These are phyloP conservation scores for Schizopygopsis malacanthus DNA, from an alignment of 2,797 vertebrate species.

Conservation along the genomic window DNA sequence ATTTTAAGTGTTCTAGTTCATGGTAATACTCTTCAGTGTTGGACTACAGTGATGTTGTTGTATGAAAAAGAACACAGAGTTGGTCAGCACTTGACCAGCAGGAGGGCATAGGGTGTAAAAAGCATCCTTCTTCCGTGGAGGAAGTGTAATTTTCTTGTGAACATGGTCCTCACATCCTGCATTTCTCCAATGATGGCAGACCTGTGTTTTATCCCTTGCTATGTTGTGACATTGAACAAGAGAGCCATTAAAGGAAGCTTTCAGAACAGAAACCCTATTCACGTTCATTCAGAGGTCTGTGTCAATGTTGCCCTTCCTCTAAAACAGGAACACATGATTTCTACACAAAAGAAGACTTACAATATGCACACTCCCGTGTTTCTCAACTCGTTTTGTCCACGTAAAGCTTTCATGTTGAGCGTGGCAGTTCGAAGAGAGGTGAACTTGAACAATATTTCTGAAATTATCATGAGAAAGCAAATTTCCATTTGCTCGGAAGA, in stretches of 20 bases:
- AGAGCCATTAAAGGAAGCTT: constrained; percentile 13
- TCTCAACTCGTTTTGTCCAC: background rate
- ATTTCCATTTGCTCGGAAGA: background rate
- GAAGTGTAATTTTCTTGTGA: background rate
- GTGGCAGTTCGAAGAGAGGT: background rate
- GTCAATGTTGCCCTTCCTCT: background rate
- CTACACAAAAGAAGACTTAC: background rate
- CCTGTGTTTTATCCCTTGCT: background rate
- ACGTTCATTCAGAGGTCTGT: background rate
- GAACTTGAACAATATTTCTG: constrained; percentile 5
- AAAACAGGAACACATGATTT: constrained; percentile 1
- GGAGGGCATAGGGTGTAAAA: background rate
- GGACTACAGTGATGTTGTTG: background rate
- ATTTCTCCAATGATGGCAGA: background rate
- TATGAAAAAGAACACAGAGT: background rate
- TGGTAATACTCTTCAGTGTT: background rate
- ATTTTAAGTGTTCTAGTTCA: background rate
- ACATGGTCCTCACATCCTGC: background rate
- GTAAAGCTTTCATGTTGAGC: background rate
- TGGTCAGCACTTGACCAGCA: background rate
- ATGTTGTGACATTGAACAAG: background rate
- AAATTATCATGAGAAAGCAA: background rate
- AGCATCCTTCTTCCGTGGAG: background rate
- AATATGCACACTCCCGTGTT: background rate
- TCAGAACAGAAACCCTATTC: constrained; percentile 23